Conservation (phyloP, 2,797 vertebrate species). For the Columba guinea region DNA sequence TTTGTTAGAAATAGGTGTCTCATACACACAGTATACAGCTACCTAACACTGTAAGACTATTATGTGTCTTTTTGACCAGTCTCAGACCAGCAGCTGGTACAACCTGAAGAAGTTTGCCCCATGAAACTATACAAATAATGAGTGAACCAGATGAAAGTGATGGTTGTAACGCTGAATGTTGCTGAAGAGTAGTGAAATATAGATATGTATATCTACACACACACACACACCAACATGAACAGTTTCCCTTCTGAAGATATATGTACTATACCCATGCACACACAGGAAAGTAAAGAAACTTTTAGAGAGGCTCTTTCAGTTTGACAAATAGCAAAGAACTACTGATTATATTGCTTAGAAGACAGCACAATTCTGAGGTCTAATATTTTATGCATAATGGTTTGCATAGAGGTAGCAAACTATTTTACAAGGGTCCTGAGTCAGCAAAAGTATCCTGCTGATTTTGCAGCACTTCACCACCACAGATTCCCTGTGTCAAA, state of each 20-base stretch:
- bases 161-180: not conserved
- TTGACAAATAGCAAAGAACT: not conserved
- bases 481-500: not conserved
- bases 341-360: not conserved
- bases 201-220: too few species aligned
- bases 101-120: not conserved
- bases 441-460: not conserved
- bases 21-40: not conserved
- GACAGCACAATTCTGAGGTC: not conserved
- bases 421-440: not conserved
- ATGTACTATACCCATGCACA: fast-evolving
- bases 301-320: not conserved
- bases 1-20: not conserved
- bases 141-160: not conserved
- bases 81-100: not conserved
- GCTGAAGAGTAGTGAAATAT: not conserved
- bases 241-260: not conserved
- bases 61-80: not conserved
- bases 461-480: not conserved
- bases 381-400: not conserved
- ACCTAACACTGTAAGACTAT: not conserved
- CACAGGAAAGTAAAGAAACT: not conserved
- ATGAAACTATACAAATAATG: not conserved
- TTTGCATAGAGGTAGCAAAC: not conserved
- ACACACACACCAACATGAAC: not conserved